These are phyloP conservation scores for Cyanoderma ruficeps DNA, from an alignment of 2,113 vertebrate species.

Conservation along the genomic window DNA sequence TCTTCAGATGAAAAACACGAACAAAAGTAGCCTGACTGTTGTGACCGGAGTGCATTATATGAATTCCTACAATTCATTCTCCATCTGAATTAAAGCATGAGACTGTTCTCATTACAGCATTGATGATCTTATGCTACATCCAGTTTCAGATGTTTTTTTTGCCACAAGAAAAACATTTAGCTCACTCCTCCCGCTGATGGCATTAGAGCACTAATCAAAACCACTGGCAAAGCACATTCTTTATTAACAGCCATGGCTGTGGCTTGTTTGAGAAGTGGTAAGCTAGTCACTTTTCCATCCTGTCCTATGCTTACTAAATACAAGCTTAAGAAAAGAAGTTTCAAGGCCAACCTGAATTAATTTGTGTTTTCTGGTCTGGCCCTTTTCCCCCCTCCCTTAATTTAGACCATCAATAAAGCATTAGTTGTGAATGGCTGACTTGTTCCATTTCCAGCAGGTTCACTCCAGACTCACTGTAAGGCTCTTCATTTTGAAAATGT, in stretches of 20 bases:
- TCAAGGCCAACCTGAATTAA: background rate
- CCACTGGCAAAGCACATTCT: background rate
- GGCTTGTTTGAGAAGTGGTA: background rate
- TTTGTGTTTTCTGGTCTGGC: background rate
- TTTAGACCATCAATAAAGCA: conserved; percentile 26
- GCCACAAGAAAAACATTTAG: background rate
- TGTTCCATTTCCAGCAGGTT: conserved; percentile 34
- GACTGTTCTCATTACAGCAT: background rate
- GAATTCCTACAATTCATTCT: background rate
- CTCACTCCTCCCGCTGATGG: background rate
- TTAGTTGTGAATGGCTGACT: background rate
- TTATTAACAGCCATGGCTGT: background rate
- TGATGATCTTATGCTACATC: background rate
- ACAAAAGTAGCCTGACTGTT: background rate
- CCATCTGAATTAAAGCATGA: background rate
- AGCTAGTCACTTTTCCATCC: background rate
- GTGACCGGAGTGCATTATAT: background rate
- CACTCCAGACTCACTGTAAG: conserved; percentile 23
- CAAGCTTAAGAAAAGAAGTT: background rate
- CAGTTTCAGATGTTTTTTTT: background rate
- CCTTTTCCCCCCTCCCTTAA: background rate
- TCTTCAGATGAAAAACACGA: background rate
- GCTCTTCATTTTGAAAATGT: conserved; percentile 51
- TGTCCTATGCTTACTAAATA: background rate
- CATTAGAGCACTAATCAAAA: background rate